Conservation (phyloP, 2,888 invertebrate species). For the Piscicola geometra region DNA sequence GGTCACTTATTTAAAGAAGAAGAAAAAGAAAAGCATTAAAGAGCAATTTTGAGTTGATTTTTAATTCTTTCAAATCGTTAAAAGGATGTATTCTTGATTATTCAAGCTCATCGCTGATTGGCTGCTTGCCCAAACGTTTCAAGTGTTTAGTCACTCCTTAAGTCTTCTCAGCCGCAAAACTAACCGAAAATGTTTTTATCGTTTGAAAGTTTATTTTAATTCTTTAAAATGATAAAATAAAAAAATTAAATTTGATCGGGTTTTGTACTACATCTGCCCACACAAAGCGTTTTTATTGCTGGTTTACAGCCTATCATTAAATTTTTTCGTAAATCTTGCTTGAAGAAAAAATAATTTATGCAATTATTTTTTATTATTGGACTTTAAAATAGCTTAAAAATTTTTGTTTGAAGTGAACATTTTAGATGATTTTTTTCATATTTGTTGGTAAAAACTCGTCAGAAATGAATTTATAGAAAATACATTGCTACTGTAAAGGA, state of each 20-base stretch:
- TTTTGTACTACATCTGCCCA: neutral
- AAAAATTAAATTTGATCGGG: neutral
- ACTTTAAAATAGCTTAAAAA: too few species aligned
- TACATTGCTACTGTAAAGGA: too few species aligned
- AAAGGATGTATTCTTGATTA: neutral
- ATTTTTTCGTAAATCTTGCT: neutral
- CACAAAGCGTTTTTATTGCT: neutral
- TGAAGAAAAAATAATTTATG: too few species aligned
- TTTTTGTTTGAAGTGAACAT: too few species aligned
- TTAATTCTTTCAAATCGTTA: neutral
- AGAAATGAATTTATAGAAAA: too few species aligned
- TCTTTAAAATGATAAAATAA: neutral
- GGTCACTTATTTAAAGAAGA: neutral
- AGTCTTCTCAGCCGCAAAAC: slow-evolving; percentile 11
- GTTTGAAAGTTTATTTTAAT: neutral
- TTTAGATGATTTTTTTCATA: too few species aligned
- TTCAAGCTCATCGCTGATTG: neutral
- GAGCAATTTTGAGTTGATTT: neutral
- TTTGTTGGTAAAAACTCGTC: too few species aligned
- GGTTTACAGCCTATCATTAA: slow-evolving; percentile 2
- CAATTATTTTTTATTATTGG: too few species aligned
- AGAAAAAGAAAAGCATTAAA: neutral
- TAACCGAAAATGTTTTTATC: neutral
- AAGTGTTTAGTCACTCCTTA: slow-evolving; percentile 11
- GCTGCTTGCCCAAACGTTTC: neutral